Evolutionary conservation across 2,113 vertebrate species (phyloP).

Genomic region (Ellobius talpinus): DNA sequence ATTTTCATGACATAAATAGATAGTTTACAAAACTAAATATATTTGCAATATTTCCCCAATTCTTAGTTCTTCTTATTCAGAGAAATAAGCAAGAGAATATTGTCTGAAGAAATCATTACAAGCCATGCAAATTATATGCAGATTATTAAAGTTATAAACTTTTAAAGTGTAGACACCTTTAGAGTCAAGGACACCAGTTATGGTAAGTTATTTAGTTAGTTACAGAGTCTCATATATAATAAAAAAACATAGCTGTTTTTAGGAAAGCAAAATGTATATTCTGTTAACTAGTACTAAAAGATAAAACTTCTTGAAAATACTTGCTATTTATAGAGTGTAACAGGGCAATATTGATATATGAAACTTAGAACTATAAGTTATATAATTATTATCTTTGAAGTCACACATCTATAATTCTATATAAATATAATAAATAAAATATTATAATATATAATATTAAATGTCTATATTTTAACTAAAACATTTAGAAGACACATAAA

Average conservation of each 20-base stretch:
- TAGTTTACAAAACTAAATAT: not conserved
- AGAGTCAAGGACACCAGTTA: not conserved
- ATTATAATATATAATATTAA: not conserved
- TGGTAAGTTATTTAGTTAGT: not conserved
- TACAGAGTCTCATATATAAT: not conserved
- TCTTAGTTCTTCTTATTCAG: not conserved
- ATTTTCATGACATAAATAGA: not conserved
- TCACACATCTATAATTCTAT: not conserved
- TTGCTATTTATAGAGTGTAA: not conserved
- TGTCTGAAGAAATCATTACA: not conserved
- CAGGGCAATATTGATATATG: not conserved
- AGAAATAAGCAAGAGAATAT: not conserved
- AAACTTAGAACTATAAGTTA: not conserved
- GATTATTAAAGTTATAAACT: not conserved
- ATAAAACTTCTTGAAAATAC: not conserved
- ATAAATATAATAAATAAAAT: no score
- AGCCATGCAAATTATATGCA: not conserved
- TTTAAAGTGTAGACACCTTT: not conserved
- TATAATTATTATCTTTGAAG: not conserved
- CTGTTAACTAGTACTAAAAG: not conserved
- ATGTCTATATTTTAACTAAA: not conserved
- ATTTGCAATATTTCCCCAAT: not conserved
- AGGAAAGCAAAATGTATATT: not conserved
- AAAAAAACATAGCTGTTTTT: not conserved
- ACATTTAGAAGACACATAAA: not conserved